Conservation (phyloP, 2,113 vertebrate genomes). For the Anarhynchus alexandrinus region DNA sequence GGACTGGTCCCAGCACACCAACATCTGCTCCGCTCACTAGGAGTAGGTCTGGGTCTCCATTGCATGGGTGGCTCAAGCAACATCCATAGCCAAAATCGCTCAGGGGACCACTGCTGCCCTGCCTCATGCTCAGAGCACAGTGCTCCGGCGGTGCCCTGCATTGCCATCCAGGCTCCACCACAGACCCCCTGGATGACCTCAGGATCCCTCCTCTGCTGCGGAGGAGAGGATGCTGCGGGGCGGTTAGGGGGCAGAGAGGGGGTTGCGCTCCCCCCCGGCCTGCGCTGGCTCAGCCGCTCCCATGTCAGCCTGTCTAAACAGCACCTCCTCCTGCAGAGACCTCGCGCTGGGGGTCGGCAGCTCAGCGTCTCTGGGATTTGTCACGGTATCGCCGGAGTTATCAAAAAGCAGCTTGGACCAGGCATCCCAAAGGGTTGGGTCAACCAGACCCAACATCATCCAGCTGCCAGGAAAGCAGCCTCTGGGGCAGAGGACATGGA, state of each 20-base stretch:
- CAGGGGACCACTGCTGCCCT: not conserved
- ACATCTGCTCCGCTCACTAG: not conserved
- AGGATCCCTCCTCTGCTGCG: not conserved
- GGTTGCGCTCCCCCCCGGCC: not conserved
- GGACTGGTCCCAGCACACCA: not conserved
- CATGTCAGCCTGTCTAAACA: constrained; percentile 5
- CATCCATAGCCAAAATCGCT: not conserved
- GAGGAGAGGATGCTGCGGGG: not conserved
- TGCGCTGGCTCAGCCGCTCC: not conserved
- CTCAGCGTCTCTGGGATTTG: not conserved
- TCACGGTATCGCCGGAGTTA: not conserved
- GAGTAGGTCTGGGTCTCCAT: not conserved
- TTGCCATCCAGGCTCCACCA: not conserved
- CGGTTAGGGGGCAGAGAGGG: not conserved
- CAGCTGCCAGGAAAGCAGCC: not conserved
- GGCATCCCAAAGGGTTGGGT: not conserved
- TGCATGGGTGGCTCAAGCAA: not conserved
- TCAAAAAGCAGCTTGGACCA: not conserved
- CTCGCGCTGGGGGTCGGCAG: fast-evolving
- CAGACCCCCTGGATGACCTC: not conserved
- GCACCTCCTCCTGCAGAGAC: not conserved
- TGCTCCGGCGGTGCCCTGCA: not conserved
- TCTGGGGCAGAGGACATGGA: not conserved
- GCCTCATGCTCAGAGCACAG: fast-evolving
- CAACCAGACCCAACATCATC: not conserved